Evolutionary conservation across 1,140 invertebrate genomes (phyloP).

Genomic region (Eumeta japonica): DNA sequence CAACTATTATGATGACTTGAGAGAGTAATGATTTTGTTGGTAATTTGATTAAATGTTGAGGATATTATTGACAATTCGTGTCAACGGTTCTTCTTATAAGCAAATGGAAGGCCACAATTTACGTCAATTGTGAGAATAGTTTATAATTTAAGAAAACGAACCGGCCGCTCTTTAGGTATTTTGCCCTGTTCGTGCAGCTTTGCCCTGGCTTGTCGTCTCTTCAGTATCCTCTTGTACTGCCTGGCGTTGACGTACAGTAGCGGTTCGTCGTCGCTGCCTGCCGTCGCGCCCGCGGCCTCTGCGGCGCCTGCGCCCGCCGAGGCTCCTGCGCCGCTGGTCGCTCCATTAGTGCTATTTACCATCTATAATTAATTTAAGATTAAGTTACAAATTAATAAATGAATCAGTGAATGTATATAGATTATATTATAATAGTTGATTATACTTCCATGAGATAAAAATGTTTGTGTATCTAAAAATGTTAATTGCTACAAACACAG

Average conservation of each 20-base stretch:
- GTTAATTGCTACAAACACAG: no score
- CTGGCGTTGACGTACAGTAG: constrained; percentile 98
- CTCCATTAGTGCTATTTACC: constrained; percentile 25
- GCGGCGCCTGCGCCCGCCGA: constrained; percentile 17
- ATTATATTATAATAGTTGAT: no score
- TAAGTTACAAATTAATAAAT: no score
- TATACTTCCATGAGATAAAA: no score
- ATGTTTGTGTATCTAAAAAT: no score
- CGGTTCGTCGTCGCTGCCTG: constrained; percentile 78
- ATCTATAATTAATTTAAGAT: constrained; percentile 20
- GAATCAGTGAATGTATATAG: no score
- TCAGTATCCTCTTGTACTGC: constrained; percentile 92
- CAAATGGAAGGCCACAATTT: no score
- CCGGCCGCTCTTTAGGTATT: constrained; percentile 94
- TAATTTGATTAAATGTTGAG: no score
- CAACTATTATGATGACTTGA: no score
- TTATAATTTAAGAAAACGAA: constrained; percentile 50
- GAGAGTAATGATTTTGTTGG: no score
- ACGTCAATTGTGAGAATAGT: neutral
- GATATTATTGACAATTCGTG: no score
- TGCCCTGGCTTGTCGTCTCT: constrained; percentile 84
- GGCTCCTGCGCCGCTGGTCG: constrained; percentile 14
- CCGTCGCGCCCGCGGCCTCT: constrained; percentile 44
- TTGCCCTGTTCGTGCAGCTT: constrained; percentile 90
- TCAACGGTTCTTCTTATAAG: no score